Conservation (phyloP, 2,797 vertebrate species). For the Arrhamphus sclerolepis region DNA sequence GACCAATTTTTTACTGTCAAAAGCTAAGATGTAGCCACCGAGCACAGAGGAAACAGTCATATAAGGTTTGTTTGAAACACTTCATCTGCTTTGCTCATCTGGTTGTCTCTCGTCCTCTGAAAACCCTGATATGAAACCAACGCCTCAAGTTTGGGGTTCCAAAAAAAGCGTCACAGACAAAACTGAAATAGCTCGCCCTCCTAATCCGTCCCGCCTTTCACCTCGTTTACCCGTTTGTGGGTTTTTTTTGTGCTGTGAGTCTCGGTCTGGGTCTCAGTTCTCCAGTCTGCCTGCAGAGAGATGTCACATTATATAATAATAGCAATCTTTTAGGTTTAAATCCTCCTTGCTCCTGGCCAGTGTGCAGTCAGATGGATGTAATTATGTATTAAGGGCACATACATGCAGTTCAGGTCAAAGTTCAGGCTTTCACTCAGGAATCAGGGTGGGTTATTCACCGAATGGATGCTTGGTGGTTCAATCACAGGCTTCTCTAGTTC, state of each 20-base stretch:
- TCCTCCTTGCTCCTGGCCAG: slow-evolving; percentile 59
- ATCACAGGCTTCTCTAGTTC: too few species aligned
- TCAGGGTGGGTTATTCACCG: background rate
- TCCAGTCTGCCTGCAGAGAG: slow-evolving; percentile 30
- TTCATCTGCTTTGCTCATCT: slow-evolving; percentile 35
- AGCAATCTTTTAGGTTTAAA: slow-evolving; percentile 42
- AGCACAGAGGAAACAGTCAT: slow-evolving; percentile 10
- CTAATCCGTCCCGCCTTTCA: slow-evolving; percentile 5
- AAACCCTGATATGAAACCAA: slow-evolving; percentile 6
- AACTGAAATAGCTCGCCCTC: slow-evolving; percentile 26
- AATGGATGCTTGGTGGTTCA: background rate
- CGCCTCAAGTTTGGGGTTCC: slow-evolving; percentile 6
- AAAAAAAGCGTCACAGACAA: slow-evolving; percentile 24
- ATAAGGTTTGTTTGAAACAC: slow-evolving; percentile 12
- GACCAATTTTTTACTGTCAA: background rate
- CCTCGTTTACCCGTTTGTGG: background rate
- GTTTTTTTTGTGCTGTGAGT: background rate
- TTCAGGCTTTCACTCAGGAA: slow-evolving; percentile 5
- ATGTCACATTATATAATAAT: slow-evolving; percentile 47
- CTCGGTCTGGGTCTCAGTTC: slow-evolving; percentile 15
- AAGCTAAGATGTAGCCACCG: background rate
- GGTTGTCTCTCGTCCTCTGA: slow-evolving; percentile 1
- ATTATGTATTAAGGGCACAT: slow-evolving; percentile 38
- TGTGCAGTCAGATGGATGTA: slow-evolving; percentile 34
- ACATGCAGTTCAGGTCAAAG: slow-evolving; percentile 9